phyloP scores from a whole-genome alignment of 1,140 invertebrate species.

The Saccostrea glomerata region DNA sequence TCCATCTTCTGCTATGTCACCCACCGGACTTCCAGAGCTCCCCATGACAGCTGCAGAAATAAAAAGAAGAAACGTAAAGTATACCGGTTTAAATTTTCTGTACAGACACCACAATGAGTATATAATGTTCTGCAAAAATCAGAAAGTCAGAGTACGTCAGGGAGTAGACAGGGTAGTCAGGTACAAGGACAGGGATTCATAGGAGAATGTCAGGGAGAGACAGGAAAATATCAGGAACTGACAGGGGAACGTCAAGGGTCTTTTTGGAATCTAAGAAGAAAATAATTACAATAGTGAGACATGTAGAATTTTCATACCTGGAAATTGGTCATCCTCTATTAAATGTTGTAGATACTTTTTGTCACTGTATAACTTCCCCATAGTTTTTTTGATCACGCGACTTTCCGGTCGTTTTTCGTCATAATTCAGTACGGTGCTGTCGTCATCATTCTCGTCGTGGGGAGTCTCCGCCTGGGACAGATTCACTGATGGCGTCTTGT shows the following conservation, averaged over 20 bases:
- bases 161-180: too few relatives aligned
- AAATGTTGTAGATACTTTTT: slow-evolving; percentile 66
- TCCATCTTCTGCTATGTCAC: slow-evolving; percentile 57
- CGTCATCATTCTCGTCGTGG: slow-evolving; percentile 28
- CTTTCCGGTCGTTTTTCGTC: slow-evolving; percentile 57
- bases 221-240: too few relatives aligned
- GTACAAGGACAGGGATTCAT: too few relatives aligned
- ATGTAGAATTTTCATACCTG: slow-evolving; percentile 46
- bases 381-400: slow-evolving; percentile 59
- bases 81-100: too few relatives aligned
- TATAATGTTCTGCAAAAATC: too few relatives aligned
- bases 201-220: too few relatives aligned
- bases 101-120: too few relatives aligned
- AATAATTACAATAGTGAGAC: too few relatives aligned
- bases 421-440: slow-evolving; percentile 7
- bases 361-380: slow-evolving; percentile 70
- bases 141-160: too few relatives aligned
- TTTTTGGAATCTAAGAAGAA: too few relatives aligned
- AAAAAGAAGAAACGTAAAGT: neutral
- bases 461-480: slow-evolving; percentile 43
- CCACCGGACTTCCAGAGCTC: slow-evolving; percentile 52
- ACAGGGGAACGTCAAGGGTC: too few relatives aligned
- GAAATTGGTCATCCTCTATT: slow-evolving; percentile 49
- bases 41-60: slow-evolving; percentile 40
- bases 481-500: slow-evolving; percentile 54